Conservation (phyloP, 1,140 invertebrate genomes). For the Frieseomelitta varia region DNA sequence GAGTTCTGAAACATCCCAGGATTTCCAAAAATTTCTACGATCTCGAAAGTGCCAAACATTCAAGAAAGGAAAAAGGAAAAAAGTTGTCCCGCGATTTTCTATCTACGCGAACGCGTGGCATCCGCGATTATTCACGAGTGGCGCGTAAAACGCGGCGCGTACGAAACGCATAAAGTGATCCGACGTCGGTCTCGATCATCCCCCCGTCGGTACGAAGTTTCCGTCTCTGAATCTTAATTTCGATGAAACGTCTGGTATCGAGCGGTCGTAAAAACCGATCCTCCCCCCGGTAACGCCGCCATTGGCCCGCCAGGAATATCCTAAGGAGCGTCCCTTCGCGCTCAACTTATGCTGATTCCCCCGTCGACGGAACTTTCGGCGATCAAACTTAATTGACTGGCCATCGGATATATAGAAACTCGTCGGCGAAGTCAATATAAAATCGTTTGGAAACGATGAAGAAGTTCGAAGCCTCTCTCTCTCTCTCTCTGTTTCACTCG, state of each 20-base stretch:
- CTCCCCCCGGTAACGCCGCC: background rate
- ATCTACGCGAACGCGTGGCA: background rate
- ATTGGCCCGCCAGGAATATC: conserved; percentile 34
- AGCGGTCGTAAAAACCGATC: conserved; percentile 58
- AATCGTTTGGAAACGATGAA: background rate
- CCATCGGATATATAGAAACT: conserved; percentile 36
- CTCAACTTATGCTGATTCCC: conserved; percentile 62
- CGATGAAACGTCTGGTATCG: conserved; percentile 62
- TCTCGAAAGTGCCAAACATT: too few species aligned
- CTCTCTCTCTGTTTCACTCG: background rate
- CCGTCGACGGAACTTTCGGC: conserved; percentile 53
- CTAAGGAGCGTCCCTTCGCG: conserved; percentile 4
- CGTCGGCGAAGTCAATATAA: conserved; percentile 50
- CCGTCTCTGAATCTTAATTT: conserved; percentile 60
- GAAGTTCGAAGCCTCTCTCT: background rate
- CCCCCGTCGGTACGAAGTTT: conserved; percentile 1
- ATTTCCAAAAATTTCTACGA: background rate
- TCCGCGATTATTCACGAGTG: conserved; percentile 43
- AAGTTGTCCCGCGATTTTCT: background rate
- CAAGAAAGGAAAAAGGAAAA: too few species aligned
- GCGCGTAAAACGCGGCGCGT: conserved; percentile 47
- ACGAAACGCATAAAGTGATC: conserved; percentile 32
- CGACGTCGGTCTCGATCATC: background rate
- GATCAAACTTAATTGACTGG: conserved; percentile 72
- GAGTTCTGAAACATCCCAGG: too few species aligned